phyloP scores from a whole-genome alignment of 2,797 vertebrate genomes.

The Chanos chanos region DNA sequence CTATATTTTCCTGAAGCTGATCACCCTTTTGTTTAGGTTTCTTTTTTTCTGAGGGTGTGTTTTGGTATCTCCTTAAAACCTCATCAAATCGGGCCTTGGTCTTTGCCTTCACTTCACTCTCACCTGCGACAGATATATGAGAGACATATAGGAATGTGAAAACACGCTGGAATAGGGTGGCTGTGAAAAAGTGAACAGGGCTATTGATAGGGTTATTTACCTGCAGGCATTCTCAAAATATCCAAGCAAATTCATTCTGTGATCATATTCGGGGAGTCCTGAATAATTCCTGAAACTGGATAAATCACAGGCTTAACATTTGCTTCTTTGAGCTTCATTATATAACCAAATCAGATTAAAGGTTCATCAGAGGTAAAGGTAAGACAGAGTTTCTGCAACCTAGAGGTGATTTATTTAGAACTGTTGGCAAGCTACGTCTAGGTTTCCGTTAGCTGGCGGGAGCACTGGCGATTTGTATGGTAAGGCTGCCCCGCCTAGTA shows the following conservation, averaged over 20 bases:
- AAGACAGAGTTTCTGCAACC: not conserved
- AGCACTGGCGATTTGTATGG: no score
- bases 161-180: not conserved
- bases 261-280: no score
- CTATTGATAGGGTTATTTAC: slow-evolving; percentile 9
- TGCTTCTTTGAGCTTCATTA: no score
- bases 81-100: slow-evolving; percentile 87
- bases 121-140: no score
- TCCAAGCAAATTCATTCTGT: slow-evolving; percentile 32
- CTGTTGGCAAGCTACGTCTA: not conserved
- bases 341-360: not conserved
- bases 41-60: slow-evolving; percentile 67
- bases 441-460: no score
- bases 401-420: not conserved
- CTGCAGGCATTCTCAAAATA: slow-evolving; percentile 43
- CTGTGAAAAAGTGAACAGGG: not conserved
- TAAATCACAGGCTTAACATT: not conserved
- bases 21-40: slow-evolving; percentile 71
- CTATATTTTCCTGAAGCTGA: slow-evolving; percentile 71
- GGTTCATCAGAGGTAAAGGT: not conserved
- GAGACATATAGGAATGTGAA: not conserved
- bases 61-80: slow-evolving; percentile 78
- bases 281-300: slow-evolving; percentile 1
- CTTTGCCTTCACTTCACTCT: slow-evolving; percentile 85
- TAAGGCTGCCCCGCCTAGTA: no score